phyloP scores from a whole-genome alignment of 2,113 vertebrate genomes.

The Bujurquina vittata region DNA sequence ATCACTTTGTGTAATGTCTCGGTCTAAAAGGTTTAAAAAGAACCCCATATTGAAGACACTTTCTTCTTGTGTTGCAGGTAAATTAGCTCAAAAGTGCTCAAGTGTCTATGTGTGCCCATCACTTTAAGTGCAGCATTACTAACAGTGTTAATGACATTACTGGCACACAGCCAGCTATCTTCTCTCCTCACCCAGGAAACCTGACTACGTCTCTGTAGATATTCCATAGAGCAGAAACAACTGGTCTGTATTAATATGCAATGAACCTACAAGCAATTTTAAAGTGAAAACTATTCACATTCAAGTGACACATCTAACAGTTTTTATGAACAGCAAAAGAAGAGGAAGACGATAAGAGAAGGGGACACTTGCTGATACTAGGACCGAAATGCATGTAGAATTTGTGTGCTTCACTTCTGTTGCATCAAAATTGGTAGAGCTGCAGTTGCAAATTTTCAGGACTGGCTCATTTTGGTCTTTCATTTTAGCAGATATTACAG shows the following conservation, averaged over 20 bases:
- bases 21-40: neutral
- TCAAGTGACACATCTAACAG: neutral
- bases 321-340: neutral
- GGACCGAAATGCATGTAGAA: neutral
- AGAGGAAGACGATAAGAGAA: neutral
- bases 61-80: neutral
- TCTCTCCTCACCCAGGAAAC: slow-evolving; percentile 20
- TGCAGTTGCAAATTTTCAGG: neutral
- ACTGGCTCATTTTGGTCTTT: neutral
- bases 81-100: slow-evolving; percentile 1
- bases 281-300: neutral
- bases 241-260: neutral
- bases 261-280: neutral
- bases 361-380: neutral
- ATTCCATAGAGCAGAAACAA: neutral
- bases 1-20: neutral
- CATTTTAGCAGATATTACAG: neutral
- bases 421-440: neutral
- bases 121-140: slow-evolving; percentile 40
- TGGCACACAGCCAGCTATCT: slow-evolving; percentile 32
- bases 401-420: neutral
- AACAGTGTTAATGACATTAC: slow-evolving; percentile 48
- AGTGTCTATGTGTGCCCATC: slow-evolving; percentile 23
- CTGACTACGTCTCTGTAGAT: slow-evolving; percentile 1
- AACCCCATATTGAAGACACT: neutral